Percentiles rank a stretch among this genome's conserved stretches.
These are phyloP conservation scores for Illadopsis cleaveri DNA, from an alignment of 2,113 vertebrate species.

Conservation along the genomic window DNA sequence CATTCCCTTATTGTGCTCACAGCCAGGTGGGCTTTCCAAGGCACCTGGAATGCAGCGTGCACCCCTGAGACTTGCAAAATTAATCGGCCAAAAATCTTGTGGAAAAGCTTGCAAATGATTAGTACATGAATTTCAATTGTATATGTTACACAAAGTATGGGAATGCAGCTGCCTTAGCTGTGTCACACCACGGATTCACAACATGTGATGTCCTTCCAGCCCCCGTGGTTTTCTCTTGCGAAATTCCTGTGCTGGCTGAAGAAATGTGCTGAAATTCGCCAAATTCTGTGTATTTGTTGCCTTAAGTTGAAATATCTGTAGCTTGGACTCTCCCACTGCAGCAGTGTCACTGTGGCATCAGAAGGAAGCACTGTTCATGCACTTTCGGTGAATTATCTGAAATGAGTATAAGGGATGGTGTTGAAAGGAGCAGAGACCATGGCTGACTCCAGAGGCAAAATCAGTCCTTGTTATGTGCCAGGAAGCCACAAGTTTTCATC, in stretches of 20 bases:
- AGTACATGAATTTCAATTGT: accelerated
- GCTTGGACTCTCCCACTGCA: not conserved
- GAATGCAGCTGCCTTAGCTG: not conserved
- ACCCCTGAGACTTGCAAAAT: not conserved
- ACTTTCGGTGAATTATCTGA: not conserved
- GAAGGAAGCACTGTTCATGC: accelerated
- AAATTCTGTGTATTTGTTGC: not conserved
- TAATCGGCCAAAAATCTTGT: not conserved
- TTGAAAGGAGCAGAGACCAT: not conserved
- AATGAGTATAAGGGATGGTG: not conserved
- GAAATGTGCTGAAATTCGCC: not conserved
- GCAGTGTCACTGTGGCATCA: not conserved
- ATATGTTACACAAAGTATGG: not conserved
- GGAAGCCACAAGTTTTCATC: not conserved
- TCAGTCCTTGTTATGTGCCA: not conserved
- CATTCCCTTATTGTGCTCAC: accelerated
- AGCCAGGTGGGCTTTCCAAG: not conserved
- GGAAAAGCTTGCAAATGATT: not conserved
- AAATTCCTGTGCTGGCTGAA: not conserved
- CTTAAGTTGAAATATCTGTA: not conserved
- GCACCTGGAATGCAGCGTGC: accelerated
- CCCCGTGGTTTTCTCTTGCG: accelerated
- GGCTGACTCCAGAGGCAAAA: not conserved
- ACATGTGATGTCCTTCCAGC: accelerated
- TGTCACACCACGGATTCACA: not conserved